These are phyloP conservation scores for Stictocephala bisonia DNA, from an alignment of 2,888 invertebrate species.

Conservation along the genomic window DNA sequence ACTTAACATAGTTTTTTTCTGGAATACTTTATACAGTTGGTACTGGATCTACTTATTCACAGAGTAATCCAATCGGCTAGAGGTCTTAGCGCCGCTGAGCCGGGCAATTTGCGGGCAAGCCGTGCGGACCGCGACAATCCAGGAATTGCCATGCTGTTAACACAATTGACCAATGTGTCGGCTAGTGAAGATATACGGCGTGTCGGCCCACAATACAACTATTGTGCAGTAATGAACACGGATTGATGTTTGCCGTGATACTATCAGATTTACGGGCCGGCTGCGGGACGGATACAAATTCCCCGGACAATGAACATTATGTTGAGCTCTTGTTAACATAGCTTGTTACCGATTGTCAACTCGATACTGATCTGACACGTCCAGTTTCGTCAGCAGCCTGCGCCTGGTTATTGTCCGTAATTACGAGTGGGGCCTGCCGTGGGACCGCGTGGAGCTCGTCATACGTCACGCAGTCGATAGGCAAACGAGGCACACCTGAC, in stretches of 20 bases:
- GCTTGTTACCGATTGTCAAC: conserved; percentile 42
- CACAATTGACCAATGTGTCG: conserved; percentile 43
- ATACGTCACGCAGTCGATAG: conserved; percentile 35
- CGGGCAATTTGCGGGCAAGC: conserved; percentile 17
- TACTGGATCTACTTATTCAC: too few relatives aligned
- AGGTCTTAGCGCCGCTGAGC: too few relatives aligned
- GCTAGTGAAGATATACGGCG: conserved; percentile 38
- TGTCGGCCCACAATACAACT: conserved; percentile 36
- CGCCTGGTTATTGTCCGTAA: conserved; percentile 26
- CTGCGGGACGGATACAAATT: conserved; percentile 39
- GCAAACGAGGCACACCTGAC: conserved; percentile 27
- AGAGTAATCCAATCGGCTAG: too few relatives aligned
- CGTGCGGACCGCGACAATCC: neutral
- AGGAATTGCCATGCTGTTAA: too few relatives aligned
- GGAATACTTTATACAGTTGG: too few relatives aligned
- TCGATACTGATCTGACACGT: conserved; percentile 32
- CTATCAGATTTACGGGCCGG: conserved; percentile 30
- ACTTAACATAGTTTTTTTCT: too few relatives aligned
- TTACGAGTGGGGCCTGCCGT: conserved; percentile 1
- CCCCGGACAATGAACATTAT: conserved; percentile 41
- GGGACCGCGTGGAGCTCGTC: conserved; percentile 12
- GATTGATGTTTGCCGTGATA: conserved; percentile 37
- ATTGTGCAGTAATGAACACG: conserved; percentile 37
- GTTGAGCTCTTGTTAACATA: conserved; percentile 37
- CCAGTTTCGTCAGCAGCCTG: conserved; percentile 31